A percentile compares a stretch with the other conserved stretches of the same genome.
phyloP scores from a whole-genome alignment of 2,797 vertebrate genomes.

The Mormyrus hasselquistii region DNA sequence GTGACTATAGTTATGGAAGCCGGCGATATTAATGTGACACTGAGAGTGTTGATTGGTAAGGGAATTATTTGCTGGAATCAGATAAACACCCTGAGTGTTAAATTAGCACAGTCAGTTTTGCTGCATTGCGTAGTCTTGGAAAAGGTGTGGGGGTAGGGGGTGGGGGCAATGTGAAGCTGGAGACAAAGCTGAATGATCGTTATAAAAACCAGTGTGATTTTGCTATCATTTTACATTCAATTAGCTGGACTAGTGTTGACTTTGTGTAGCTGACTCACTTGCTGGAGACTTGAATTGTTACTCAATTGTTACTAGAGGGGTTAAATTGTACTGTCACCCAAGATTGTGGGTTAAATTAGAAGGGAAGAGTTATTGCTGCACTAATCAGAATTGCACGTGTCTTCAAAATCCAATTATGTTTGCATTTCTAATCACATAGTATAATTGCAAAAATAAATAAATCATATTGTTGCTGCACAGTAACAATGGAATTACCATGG shows the following conservation, averaged over 20 bases:
- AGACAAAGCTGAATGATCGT: neutral
- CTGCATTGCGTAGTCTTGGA: neutral
- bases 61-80: neutral
- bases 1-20: neutral
- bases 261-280: neutral
- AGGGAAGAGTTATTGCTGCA: conserved; percentile 66
- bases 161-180: neutral
- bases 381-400: conserved; percentile 70
- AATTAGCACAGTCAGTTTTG: neutral
- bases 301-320: conserved; percentile 36
- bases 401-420: conserved; percentile 87
- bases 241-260: neutral
- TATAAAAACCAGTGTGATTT: neutral
- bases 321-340: conserved; percentile 38
- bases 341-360: conserved; percentile 51
- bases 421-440: conserved; percentile 84
- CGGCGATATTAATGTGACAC: neutral
- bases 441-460: conserved; percentile 94
- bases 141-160: neutral
- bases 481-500: conserved; percentile 72
- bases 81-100: neutral
- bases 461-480: conserved; percentile 76
- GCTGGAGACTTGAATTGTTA: conserved; percentile 13
- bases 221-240: neutral
- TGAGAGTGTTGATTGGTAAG: conserved; percentile 1